Evolutionary conservation across 1,140 invertebrate genomes (phyloP), one percentile per base, ranked within the genome.

Genomic region (Aphidius gifuensis): DNA sequence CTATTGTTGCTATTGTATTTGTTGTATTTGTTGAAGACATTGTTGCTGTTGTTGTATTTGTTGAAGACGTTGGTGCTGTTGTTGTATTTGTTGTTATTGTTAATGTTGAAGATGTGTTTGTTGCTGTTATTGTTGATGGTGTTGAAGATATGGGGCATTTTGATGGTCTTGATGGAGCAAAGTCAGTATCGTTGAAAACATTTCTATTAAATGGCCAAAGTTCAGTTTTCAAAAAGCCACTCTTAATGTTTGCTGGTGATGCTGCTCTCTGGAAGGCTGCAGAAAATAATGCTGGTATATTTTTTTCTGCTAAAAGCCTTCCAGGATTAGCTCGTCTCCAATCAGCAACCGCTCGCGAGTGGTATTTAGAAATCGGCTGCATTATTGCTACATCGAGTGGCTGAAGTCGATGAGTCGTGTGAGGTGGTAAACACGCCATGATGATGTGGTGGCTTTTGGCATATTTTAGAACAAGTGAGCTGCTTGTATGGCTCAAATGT

Each of bases 181-280:
- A 57, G 62, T 76, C 71, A 54, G 62, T 63, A 40, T 77, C 70
- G 61, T 55, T 57, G 71, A 80, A 80, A 59, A 76, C 66, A 70
- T 74, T 57, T 55, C 64, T 67, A 69, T 77, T 72, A 11, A 71
- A 48, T 40, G 77, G 75, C 66, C 70, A 76, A 57, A 80, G 69
- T 57, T 73, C 75, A 59, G 69, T 66, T 51, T 51, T 64, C 65
- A 64, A 58, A 64, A 78, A 79, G 39, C 72, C 73, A 69, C 71
- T 66, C 43, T 72, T 64, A 48, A 69, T 71, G 69, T 71, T 78
- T 67, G 71, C 56, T 48, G 75, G 70, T 61, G 68, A 69, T 49
- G 74, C 75, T 63, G 68, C 66, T 71, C 69, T 74, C 43, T 70
- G 55, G 68, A 71, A 80, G 53, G 75, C 75, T 66, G 66, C 60